Evolutionary conservation across 2,888 invertebrate genomes (phyloP).

Genomic region (Steinernema carpocapsae): DNA sequence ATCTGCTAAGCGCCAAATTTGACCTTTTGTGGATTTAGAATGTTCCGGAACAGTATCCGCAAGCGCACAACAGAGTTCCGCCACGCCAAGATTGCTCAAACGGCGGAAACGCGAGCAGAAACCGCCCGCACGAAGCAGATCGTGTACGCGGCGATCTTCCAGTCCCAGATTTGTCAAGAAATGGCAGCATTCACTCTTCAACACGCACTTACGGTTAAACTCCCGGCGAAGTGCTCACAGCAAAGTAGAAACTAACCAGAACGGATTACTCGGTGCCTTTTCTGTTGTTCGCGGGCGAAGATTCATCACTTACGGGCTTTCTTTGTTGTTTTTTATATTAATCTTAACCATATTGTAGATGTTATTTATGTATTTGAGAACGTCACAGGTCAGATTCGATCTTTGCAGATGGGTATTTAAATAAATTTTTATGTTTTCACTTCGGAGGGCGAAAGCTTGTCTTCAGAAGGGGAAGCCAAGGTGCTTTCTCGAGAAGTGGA

Average conservation of each 20-base stretch:
- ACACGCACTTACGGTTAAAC: conserved; percentile 74
- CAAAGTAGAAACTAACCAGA: background rate
- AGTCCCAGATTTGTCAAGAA: conserved; percentile 95
- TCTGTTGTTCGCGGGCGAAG: background rate
- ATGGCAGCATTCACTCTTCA: conserved; percentile 91
- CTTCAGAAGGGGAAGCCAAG: too few relatives aligned
- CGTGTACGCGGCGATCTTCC: conserved; percentile 82
- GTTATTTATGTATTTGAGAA: background rate
- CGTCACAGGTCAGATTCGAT: conserved; percentile 11
- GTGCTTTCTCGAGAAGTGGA: too few relatives aligned
- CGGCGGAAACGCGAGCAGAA: conserved; percentile 48
- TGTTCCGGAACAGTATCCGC: conserved; percentile 18
- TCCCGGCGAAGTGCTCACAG: background rate
- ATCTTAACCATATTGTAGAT: background rate
- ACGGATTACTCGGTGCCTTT: background rate
- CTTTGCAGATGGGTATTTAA: conserved; percentile 1
- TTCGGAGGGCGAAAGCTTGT: too few relatives aligned
- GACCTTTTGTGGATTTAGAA: too few relatives aligned
- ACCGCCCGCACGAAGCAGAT: conserved; percentile 68
- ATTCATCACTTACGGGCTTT: background rate
- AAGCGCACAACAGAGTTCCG: conserved; percentile 10
- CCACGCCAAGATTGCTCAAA: conserved; percentile 29
- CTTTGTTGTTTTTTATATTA: background rate
- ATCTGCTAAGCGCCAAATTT: background rate
- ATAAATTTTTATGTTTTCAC: conserved; percentile 11